Evolutionary conservation across 2,113 vertebrate species (phyloP).

Genomic region (Eurystomus gularis): DNA sequence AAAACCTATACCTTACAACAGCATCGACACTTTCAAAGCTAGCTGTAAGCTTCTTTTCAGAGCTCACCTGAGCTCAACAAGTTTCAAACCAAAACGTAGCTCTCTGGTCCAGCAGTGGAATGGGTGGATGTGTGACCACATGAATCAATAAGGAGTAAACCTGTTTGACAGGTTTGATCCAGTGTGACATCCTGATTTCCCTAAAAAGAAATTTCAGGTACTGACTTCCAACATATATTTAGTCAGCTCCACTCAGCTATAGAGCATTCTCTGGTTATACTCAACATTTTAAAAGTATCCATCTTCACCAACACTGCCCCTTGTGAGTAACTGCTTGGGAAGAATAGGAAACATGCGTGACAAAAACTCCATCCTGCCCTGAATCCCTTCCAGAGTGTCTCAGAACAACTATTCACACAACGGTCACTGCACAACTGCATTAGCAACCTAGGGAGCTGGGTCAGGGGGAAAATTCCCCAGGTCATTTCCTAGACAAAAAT

Average conservation of each 20-base stretch:
- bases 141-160: background rate
- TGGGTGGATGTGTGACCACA: background rate
- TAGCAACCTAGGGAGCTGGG: background rate
- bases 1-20: background rate
- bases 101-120: background rate
- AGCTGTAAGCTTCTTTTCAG: background rate
- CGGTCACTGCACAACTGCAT: rapidly evolving
- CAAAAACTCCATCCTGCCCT: background rate
- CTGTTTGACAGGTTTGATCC: background rate
- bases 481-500: background rate
- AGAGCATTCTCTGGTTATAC: background rate
- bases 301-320: background rate
- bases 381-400: background rate
- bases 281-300: background rate
- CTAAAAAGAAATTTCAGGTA: background rate
- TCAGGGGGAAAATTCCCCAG: background rate
- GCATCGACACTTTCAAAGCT: background rate
- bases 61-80: background rate
- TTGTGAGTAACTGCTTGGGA: background rate
- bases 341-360: rapidly evolving
- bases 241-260: background rate
- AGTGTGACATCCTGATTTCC: background rate
- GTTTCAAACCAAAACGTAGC: background rate
- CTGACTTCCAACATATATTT: background rate
- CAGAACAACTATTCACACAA: background rate